Base-by-base conservation (phyloP, 2,113 vertebrate species). In the Spheniscus mendiculus region DNA sequence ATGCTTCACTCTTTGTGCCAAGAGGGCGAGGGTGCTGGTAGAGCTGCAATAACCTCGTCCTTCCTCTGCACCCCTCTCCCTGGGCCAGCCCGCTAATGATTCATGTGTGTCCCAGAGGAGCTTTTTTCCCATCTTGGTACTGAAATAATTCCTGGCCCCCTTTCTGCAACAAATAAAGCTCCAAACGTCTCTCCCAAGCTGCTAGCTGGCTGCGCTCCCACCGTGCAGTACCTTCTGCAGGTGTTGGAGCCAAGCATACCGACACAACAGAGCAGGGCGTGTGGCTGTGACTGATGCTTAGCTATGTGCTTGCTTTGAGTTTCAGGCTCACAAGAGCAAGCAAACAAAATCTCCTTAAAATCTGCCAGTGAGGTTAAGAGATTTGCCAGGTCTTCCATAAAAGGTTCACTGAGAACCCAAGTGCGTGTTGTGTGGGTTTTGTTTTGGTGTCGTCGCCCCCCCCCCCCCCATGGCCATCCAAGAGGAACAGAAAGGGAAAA, bases 221-320 rank as follows among this genome's bases (percentile, higher is more conserved):
- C 8, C 0, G 1, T 15, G 56, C 40, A 5, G 42, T 18, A 21
- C 53, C 38, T 47, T 34, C 23, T 29, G 26, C 1, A 3, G 69
- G 9, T 4, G 9, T 4, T 0, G 3, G 27, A 49, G 38, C 32
- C 1, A 2, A 17, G 92, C 55, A 15, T 58, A 9, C 11, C 0
- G 6, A 11, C 12, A 3, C 19, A 10, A 10, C 5, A 0, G 52
- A 56, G 42, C 45, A 23, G 62, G 61, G 20, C 3, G 15, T 15
- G 26, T 55, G 56, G 29, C 27, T 79, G n/a, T 5, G 49, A 14
- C 12, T 40, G 47, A 32, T 17, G 26, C 69, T 65, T 11, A 61
- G 78, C 72, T 73, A 3, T 19, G 44, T 0, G 3, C 15, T 40
- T 8, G 4, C 61, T 85, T 61, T 36, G 73, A 59, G 30, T 29